Conservation (phyloP, 2,797 vertebrate species). For the Falco cherrug region DNA sequence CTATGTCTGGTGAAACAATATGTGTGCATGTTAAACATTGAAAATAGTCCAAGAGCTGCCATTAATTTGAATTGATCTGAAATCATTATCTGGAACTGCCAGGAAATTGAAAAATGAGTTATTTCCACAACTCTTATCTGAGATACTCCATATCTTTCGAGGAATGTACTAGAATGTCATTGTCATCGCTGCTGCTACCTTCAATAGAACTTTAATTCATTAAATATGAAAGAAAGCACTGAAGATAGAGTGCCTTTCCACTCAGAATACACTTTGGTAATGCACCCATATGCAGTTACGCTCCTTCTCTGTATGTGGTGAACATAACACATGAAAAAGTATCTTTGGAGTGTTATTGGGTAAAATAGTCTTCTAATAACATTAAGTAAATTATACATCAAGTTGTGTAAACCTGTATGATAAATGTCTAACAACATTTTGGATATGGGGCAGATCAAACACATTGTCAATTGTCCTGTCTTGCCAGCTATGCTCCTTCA, state of each 20-base stretch:
- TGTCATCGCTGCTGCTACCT: background rate
- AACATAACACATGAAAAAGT: background rate
- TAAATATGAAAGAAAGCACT: background rate
- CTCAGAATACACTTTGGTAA: background rate
- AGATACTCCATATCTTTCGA: background rate
- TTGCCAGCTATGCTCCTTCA: background rate
- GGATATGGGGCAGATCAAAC: background rate
- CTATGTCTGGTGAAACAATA: slow-evolving; percentile 55
- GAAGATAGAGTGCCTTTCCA: background rate
- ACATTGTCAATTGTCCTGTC: background rate
- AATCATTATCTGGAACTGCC: slow-evolving; percentile 35
- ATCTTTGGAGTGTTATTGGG: background rate
- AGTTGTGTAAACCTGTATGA: background rate
- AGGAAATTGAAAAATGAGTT: slow-evolving; percentile 9
- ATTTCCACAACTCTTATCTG: background rate
- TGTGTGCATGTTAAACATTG: slow-evolving; percentile 53
- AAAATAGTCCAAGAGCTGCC: slow-evolving; percentile 56
- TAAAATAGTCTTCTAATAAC: background rate
- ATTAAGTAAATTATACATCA: background rate
- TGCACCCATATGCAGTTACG: background rate
- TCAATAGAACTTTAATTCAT: background rate
- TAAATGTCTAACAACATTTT: background rate
- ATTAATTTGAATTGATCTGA: slow-evolving; percentile 57
- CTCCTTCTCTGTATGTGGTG: background rate
- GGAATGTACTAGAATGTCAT: background rate